These are phyloP conservation scores for Dromiciops gliroides DNA, from an alignment of 2,113 vertebrate species.

Conservation along the genomic window DNA sequence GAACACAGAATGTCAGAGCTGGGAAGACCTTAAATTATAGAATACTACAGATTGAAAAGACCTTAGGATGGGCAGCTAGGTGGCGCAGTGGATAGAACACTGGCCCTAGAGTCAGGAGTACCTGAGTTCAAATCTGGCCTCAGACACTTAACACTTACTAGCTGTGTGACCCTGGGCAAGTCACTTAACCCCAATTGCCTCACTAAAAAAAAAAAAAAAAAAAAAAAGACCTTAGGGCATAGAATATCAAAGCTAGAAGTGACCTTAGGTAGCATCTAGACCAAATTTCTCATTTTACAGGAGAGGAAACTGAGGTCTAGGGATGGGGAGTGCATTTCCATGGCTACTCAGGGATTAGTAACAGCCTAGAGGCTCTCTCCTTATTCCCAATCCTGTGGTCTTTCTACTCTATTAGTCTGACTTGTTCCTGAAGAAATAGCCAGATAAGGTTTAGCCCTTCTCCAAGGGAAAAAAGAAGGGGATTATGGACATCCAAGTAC, in stretches of 20 bases:
- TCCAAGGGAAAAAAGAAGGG: not conserved
- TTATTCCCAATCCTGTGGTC: not conserved
- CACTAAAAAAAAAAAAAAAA: too few relatives aligned
- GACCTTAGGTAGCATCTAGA: not conserved
- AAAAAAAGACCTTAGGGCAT: not conserved
- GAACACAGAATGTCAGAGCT: too few relatives aligned
- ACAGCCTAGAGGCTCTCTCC: not conserved
- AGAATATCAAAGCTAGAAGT: not conserved
- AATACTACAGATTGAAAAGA: not conserved
- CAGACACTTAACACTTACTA: too few relatives aligned
- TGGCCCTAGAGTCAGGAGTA: too few relatives aligned
- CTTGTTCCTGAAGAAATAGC: not conserved
- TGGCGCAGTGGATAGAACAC: too few relatives aligned
- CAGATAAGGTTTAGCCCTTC: not conserved
- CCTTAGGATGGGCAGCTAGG: too few relatives aligned
- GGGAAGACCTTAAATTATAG: too few relatives aligned
- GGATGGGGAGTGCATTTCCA: not conserved
- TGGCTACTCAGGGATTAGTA: not conserved
- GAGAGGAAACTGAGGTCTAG: not conserved
- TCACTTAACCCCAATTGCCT: too few relatives aligned
- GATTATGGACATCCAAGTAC: not conserved
- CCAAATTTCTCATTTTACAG: not conserved
- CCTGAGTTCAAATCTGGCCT: too few relatives aligned
- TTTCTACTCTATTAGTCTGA: not conserved
- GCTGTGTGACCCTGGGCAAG: too few relatives aligned